phyloP scores from a whole-genome alignment of 2,113 vertebrate species.

The Callipepla californica region DNA sequence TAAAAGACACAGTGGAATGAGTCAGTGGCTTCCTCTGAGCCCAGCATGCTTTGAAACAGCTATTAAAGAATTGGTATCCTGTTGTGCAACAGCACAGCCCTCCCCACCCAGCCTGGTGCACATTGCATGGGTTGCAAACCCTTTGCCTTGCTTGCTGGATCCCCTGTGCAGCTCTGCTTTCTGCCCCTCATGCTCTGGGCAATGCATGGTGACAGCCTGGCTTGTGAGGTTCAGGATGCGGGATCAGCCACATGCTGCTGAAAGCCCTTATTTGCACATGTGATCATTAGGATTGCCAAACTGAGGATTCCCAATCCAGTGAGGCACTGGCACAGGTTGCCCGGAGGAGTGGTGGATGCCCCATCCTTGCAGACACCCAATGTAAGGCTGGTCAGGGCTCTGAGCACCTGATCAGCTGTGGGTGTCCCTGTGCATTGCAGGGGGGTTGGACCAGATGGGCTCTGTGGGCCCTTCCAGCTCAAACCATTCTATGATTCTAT shows the following conservation, averaged over 20 bases:
- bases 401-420: no score
- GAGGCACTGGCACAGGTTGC: no score
- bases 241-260: not conserved
- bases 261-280: not conserved
- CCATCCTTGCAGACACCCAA: no score
- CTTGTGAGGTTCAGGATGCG: not conserved
- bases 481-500: no score
- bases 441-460: no score
- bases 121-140: not conserved
- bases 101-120: rapidly evolving
- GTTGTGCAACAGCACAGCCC: not conserved
- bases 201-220: rapidly evolving
- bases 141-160: not conserved
- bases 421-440: no score
- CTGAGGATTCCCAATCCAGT: not conserved
- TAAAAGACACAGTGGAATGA: not conserved
- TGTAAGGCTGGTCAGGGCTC: no score
- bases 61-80: rapidly evolving
- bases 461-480: no score
- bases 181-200: not conserved
- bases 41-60: not conserved
- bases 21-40: not conserved
- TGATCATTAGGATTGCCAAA: not conserved
- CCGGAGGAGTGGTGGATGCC: no score
- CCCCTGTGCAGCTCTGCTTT: not conserved